Evolutionary conservation across 2,113 vertebrate genomes (phyloP).

Genomic region (Addax nasomaculatus): DNA sequence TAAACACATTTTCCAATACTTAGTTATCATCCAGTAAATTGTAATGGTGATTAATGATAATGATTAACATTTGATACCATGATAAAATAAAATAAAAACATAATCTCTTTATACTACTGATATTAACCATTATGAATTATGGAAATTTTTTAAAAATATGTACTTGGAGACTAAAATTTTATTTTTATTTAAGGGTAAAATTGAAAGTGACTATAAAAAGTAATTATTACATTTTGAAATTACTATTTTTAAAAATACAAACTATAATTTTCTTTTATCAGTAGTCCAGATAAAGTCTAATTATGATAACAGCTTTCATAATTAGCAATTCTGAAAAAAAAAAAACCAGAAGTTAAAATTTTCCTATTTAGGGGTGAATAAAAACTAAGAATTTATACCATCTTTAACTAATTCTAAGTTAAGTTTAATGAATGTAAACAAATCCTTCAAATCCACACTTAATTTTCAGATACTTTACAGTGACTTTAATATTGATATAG

Average conservation of each 20-base stretch:
- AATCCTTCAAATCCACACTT: neutral
- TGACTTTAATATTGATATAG: neutral
- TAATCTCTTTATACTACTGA: neutral
- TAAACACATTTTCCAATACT: neutral
- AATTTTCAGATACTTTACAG: neutral
- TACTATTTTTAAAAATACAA: neutral
- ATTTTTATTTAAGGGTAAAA: neutral
- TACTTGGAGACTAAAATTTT: neutral
- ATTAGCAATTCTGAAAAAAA: neutral
- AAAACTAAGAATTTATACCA: neutral
- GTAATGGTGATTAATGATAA: neutral
- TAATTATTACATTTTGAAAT: neutral
- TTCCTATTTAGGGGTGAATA: neutral
- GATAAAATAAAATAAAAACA: neutral
- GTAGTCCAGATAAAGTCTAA: neutral
- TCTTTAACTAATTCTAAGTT: neutral
- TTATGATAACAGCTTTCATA: neutral
- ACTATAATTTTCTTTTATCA: neutral
- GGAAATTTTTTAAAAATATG: neutral
- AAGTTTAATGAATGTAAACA: neutral
- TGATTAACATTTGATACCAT: neutral
- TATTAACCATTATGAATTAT: neutral
- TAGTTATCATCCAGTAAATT: neutral
- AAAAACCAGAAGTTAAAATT: neutral
- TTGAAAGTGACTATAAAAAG: neutral